These are phyloP conservation scores for Nasua narica DNA, from an alignment of 2,797 vertebrate species.

Conservation along the genomic window DNA sequence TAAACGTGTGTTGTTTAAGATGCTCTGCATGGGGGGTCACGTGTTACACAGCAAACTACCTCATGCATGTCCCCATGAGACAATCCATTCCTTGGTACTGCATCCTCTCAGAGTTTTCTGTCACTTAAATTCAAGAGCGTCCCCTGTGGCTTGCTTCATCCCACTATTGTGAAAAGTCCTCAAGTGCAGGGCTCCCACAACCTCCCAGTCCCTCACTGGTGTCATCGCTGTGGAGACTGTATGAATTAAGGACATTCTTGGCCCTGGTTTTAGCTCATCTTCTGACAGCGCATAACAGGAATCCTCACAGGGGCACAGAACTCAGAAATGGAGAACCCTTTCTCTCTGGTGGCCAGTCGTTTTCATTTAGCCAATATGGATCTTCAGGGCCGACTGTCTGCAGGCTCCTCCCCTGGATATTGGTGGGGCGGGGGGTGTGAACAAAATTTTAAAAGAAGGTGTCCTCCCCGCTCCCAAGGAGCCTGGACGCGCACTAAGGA, in stretches of 20 bases:
- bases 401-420: not conserved
- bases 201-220: not conserved
- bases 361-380: not conserved
- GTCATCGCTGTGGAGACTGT: not conserved
- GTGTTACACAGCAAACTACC: not conserved
- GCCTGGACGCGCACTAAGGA: no score
- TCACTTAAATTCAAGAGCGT: not conserved
- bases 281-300: not conserved
- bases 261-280: not conserved
- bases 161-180: not conserved
- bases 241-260: not conserved
- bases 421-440: not conserved
- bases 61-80: no score
- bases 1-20: not conserved
- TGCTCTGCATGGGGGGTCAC: not conserved
- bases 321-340: not conserved
- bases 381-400: not conserved
- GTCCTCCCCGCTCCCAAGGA: not conserved
- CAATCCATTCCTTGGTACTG: not conserved
- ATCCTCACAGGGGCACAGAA: not conserved
- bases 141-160: not conserved
- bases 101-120: not conserved
- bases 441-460: not conserved
- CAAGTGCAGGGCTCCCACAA: not conserved
- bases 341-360: not conserved